Evolutionary conservation across 1,140 invertebrate species (phyloP), one percentile per base, ranked within the genome.

Genomic region (Dysdera silvatica): DNA sequence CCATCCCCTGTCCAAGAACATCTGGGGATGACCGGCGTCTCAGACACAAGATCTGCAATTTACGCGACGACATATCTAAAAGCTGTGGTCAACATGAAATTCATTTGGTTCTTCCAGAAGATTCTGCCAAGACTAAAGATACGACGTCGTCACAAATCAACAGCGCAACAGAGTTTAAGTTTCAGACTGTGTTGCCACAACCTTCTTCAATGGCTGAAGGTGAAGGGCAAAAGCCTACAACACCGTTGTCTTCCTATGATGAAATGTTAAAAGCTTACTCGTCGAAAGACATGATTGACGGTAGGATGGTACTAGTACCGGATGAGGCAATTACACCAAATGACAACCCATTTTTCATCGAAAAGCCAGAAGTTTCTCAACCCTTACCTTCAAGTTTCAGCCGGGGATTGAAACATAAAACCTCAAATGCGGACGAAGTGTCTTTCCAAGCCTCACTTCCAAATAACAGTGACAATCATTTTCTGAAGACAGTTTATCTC

Each of bases 141-240:
- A 63, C 61, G 16, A 63, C 61, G 40, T 52, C 52, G 7, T 48
- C 61, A 2, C 52, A 52, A 20, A 7, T 61, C 14, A 54, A 61
- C 20, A 23, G 24, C 4, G 61, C 61, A 0, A 63, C 61, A 12
- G 53, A 56, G 23, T 63, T 37, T 47, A 55, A 56, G 8, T 12
- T 63, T 7, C 43, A 41, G 23, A 31, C 40, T 12, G 43, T 56
- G 16, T 26, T 63, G 5, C 37, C 41, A 20, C 37, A 63, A 18
- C 61, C 61, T 1, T 35, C 23, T 3, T 12, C 35, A 4, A 24
- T 51, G 0, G 16, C 31, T 3, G 53, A 55, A 40, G 32, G 1
- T 7, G 53, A 55, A 40, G 32, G 1, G 4, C 32, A 24, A 4
- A 20, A 33, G 1, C 23, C 57, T 1, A 63, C 61, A n/a, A 63